Evolutionary conservation across 1,140 invertebrate species (phyloP).

Genomic region (Hetaerina americana): DNA sequence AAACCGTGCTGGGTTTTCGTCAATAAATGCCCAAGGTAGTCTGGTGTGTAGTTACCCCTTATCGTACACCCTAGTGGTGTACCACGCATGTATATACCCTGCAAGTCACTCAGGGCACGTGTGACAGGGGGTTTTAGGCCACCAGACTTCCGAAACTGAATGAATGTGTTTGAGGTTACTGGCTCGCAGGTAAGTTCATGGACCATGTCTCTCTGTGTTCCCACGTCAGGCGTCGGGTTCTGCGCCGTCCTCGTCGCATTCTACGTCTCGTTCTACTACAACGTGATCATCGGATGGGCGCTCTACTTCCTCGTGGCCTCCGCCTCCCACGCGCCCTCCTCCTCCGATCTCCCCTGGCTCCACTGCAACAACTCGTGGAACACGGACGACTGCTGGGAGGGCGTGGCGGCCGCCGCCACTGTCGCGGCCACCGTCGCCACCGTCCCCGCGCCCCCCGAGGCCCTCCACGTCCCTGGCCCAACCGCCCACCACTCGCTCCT

Average conservation of each 20-base stretch:
- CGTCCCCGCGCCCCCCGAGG: not conserved
- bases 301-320: conserved; percentile 69
- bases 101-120: too few relatives aligned
- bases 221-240: conserved; percentile 75
- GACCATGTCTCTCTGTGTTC: too few relatives aligned
- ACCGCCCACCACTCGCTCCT: not conserved
- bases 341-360: conserved; percentile 64
- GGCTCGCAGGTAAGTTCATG: too few relatives aligned
- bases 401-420: conserved; percentile 14
- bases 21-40: too few relatives aligned
- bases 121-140: too few relatives aligned
- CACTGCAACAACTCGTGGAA: conserved; percentile 82
- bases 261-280: conserved; percentile 86
- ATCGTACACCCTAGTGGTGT: too few relatives aligned
- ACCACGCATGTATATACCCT: too few relatives aligned
- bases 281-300: conserved; percentile 84
- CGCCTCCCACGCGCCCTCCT: conserved; percentile 38
- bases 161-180: too few relatives aligned
- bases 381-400: conserved; percentile 55
- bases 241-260: conserved; percentile 75
- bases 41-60: too few relatives aligned
- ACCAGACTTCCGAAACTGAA: too few relatives aligned
- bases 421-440: not conserved
- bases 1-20: too few relatives aligned
- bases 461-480: not conserved